Percentiles rank a stretch among this genome's conserved stretches.
Evolutionary conservation across 2,797 vertebrate genomes (phyloP).

Genomic region (Myripristis murdjan): DNA sequence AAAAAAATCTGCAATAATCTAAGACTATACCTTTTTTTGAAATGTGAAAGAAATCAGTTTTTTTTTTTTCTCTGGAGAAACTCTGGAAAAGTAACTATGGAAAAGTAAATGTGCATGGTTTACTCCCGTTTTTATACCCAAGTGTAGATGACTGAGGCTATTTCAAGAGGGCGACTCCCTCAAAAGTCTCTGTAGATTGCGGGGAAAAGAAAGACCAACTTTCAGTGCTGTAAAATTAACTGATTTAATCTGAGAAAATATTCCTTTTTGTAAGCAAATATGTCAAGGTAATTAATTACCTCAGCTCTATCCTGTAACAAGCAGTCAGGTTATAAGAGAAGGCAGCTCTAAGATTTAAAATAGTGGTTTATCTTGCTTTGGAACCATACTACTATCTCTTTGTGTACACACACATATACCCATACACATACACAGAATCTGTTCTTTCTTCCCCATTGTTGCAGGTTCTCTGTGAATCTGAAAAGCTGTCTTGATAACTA

Average conservation of each 20-base stretch:
- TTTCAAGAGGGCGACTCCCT: too few relatives aligned
- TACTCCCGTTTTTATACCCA: too few relatives aligned
- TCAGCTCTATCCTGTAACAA: not conserved
- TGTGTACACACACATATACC: conserved; percentile 1
- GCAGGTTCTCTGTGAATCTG: conserved; percentile 47
- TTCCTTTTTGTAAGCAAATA: not conserved
- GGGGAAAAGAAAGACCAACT: too few relatives aligned
- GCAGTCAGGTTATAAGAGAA: not conserved
- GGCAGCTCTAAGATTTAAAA: conserved; percentile 17
- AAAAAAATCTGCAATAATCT: too few relatives aligned
- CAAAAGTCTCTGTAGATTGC: too few relatives aligned
- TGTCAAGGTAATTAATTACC: conserved; percentile 54
- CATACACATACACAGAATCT: conserved; percentile 5
- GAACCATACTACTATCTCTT: not conserved
- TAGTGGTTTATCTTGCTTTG: conserved; percentile 36
- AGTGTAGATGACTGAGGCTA: too few relatives aligned
- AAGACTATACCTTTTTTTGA: too few relatives aligned
- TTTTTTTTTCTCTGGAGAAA: too few relatives aligned
- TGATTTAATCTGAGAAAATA: conserved; percentile 22
- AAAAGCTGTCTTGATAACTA: conserved; percentile 61
- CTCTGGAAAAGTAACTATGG: too few relatives aligned
- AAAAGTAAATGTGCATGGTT: too few relatives aligned
- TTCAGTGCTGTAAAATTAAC: not conserved
- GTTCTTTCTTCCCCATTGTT: conserved; percentile 44
- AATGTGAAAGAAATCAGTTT: too few relatives aligned